Conservation (phyloP, 2,888 invertebrate species). For the Liposcelis brunnea region DNA sequence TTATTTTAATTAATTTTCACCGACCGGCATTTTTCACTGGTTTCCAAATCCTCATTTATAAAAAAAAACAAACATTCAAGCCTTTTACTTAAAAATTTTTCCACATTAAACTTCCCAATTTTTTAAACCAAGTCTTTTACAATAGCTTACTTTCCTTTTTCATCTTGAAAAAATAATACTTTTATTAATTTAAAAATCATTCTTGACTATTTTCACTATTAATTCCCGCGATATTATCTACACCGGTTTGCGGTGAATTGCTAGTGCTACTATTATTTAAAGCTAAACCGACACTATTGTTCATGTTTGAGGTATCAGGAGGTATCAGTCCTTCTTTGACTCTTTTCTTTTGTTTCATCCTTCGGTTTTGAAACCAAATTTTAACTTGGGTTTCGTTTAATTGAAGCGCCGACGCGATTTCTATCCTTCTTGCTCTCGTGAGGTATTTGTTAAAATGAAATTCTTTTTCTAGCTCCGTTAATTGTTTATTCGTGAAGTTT, state of each 20-base stretch:
- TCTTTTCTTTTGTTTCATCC: conserved; percentile 97
- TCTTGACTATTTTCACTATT: conserved; percentile 6
- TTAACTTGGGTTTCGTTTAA: conserved; percentile 88
- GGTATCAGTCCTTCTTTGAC: conserved; percentile 82
- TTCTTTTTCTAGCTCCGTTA: conserved; percentile 97
- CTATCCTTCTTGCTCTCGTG: conserved; percentile 88
- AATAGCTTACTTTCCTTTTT: too few species aligned
- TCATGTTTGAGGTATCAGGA: conserved; percentile 26
- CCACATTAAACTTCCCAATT: too few species aligned
- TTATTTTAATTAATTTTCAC: too few species aligned
- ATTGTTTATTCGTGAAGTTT: conserved; percentile 98
- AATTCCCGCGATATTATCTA: neutral
- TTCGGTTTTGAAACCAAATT: conserved; percentile 65
- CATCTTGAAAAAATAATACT: too few species aligned
- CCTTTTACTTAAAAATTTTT: too few species aligned
- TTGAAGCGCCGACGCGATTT: conserved; percentile 90
- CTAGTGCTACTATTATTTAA: too few species aligned
- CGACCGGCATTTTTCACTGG: too few species aligned
- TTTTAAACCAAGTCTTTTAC: too few species aligned
- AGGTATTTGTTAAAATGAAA: conserved; percentile 99
- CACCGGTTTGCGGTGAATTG: neutral
- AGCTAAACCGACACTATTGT: too few species aligned
- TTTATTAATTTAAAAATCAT: neutral
- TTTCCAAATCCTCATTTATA: too few species aligned
- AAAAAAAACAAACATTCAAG: too few species aligned